Evolutionary conservation across 92 coral and sea anemone species (phyloP), one percentile per base, ranked within the genome.

Genomic region (Phenganax marumi): DNA sequence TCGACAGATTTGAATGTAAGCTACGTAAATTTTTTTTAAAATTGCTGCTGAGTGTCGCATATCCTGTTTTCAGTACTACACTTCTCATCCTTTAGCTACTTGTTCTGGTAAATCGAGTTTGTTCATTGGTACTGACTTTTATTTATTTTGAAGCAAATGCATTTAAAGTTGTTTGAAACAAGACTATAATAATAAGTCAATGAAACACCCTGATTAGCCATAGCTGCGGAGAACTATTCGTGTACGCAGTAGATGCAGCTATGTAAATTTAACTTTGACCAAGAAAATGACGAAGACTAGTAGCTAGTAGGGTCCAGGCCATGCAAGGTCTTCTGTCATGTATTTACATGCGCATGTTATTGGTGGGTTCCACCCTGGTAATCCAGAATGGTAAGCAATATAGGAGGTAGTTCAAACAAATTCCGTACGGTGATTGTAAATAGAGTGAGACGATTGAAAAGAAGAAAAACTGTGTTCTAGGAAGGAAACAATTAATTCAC

Each of bases 381-480:
- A 52, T 49, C 43, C 57, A 48, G 10, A 48, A 48, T 23, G 26
- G n/a, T 72, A 23, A 39, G 52, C 50, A 48, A 8, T 17, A 48
- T 25, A 10, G 16, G 63, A 54, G 77, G 77, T 72, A 17, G 57
- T 72, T 72, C 57, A 72, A 72, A 72, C 77, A 72, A 72, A 72
- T 72, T 7, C 58, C 25, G 13, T 14, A 47, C 57, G 11, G 57
- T 0, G 25, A 48, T 50, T 72, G 57, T 48, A 72, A 72, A 72
- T 54, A 72, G 21, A 17, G 57, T n/a, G 19, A 8, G 58, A 0
- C 25, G 10, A n/a, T n/a, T 54, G 77, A 48, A 6, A 18, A 26
- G 6, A 21, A 72, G 77, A 66, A 66, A 66, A 66, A 56, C 21
- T 56, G 43, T 56, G 63, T 56, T 56, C 5, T 14, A 56, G 63